Base-by-base conservation (phyloP, 2,888 invertebrate species). In the Hirtodrosophila cameraria region DNA sequence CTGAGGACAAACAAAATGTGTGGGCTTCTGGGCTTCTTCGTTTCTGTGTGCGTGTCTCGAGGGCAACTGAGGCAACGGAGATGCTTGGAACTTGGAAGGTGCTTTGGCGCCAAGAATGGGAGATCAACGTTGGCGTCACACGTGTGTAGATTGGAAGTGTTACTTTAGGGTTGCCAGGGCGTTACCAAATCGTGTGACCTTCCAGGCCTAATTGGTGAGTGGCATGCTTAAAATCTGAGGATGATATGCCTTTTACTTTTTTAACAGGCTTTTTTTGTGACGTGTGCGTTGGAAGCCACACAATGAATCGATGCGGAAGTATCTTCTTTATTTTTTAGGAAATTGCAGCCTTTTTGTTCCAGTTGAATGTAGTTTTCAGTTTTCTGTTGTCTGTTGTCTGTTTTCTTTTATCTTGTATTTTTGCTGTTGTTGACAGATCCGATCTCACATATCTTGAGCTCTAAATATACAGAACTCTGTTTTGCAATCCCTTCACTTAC, bases 1-100 rank as follows among this genome's bases (percentile, higher is more conserved):
- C 67, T 69, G 41, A 79, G 63, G 72, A 79, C 80, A 75, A 71
- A 75, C 72, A 75, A 79, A 62, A 60, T 62, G 12, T 48, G 33
- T n/a, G 43, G 70, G 46, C 46, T 74, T 54, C 55, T 72, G 53
- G 48, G 13, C 16, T 59, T 35, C 16, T 59, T 35, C 23, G 49
- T 55, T 67, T 49, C 70, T 30, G 57, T 48, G 69, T 43, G 55
- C 27, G 15, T 49, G 16, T 33, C 48, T 57, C 59, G 73, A 54
- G 57, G 46, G 55, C 59, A 66, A 75, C 74, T 78, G 62, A 59
- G 33, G 43, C 35, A 46, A n/a, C n/a, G n/a, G n/a, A n/a, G n/a
- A n/a, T n/a, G n/a, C n/a, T n/a, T n/a, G n/a, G n/a, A n/a, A n/a
- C 48, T 43, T 54, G 59, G 58, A 59, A 62, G 43, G 2, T 27